Conservation (phyloP, 2,113 vertebrate species). For the Motacilla alba region DNA sequence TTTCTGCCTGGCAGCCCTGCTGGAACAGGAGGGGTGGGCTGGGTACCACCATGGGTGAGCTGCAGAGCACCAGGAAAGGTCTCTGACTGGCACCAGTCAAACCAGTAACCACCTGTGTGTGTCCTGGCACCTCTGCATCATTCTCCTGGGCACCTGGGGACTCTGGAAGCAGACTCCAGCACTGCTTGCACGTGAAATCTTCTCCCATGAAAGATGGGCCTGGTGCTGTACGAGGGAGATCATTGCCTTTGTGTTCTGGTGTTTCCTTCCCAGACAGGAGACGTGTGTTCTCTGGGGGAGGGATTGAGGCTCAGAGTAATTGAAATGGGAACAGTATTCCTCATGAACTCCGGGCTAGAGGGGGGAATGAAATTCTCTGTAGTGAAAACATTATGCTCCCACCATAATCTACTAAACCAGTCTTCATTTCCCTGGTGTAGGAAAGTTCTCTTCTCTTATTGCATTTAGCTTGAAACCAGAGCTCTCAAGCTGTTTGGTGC, state of each 20-base stretch:
- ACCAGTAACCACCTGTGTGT: neutral
- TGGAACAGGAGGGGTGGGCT: neutral
- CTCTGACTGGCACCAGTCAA: neutral
- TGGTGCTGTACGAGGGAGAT: neutral
- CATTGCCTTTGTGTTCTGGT: neutral
- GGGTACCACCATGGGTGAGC: no score
- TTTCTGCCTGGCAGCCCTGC: neutral
- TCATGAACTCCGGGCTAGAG: neutral
- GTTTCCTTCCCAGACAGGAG: neutral
- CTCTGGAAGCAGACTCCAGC: neutral
- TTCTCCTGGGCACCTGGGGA: neutral
- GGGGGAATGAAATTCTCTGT: neutral
- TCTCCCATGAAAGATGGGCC: neutral
- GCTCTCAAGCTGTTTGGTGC: neutral
- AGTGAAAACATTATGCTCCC: neutral
- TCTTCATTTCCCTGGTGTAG: slow-evolving; percentile 15
- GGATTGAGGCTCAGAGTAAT: neutral
- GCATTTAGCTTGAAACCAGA: slow-evolving; percentile 1
- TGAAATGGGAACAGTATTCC: neutral
- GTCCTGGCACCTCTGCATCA: neutral
- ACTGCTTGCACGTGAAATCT: neutral
- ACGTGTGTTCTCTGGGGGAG: neutral
- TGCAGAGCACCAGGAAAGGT: no score
- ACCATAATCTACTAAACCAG: slow-evolving; percentile 18
- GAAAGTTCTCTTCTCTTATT: slow-evolving; percentile 23